Evolutionary conservation across 2,888 invertebrate genomes (phyloP).

Genomic region (Nowickia ferox): DNA sequence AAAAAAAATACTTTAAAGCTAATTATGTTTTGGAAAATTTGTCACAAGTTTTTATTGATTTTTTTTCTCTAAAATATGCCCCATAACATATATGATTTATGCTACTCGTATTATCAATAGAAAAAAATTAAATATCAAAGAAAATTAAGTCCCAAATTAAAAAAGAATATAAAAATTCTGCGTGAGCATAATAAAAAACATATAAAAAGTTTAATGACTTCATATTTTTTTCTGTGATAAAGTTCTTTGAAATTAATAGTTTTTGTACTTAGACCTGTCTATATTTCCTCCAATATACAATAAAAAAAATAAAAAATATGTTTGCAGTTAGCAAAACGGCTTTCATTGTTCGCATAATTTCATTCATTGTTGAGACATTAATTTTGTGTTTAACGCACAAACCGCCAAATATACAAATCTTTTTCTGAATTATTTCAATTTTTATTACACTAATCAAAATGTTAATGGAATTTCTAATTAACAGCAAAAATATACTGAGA

Average conservation of each 20-base stretch:
- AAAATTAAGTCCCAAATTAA: too few relatives aligned
- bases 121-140: too few relatives aligned
- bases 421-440: constrained; percentile 10
- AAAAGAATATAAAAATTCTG: too few relatives aligned
- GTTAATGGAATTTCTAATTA: constrained; percentile 23
- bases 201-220: neutral
- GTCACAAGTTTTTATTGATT: too few relatives aligned
- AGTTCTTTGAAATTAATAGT: neutral
- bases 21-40: too few relatives aligned
- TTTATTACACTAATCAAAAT: constrained; percentile 20
- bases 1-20: too few relatives aligned
- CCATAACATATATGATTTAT: too few relatives aligned
- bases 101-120: too few relatives aligned
- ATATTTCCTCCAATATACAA: neutral
- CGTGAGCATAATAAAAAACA: neutral
- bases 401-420: neutral
- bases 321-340: neutral
- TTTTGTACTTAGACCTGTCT: neutral
- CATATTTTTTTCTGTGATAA: neutral
- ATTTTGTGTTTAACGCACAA: neutral
- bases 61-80: too few relatives aligned
- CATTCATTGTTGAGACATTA: neutral
- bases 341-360: neutral
- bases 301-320: neutral
- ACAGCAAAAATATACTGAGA: constrained; percentile 8